A percentile compares a stretch with the other conserved stretches of the same genome.
phyloP scores from a whole-genome alignment of 2,888 invertebrate genomes.

The Hirtodrosophila duncani region DNA sequence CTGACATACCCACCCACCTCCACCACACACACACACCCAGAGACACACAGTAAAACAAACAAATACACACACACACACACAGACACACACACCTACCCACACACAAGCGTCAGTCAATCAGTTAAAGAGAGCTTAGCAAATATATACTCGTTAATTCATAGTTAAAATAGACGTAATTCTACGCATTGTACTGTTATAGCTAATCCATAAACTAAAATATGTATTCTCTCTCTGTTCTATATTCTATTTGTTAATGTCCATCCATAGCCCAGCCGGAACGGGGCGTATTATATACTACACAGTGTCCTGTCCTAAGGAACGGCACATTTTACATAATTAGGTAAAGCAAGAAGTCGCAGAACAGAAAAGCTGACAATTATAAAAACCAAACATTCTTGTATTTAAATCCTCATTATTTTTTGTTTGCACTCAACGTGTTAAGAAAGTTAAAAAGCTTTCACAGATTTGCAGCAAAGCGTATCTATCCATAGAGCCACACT shows the following conservation, averaged over 20 bases:
- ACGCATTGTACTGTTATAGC: slow-evolving; percentile 22
- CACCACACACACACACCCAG: slow-evolving; percentile 1
- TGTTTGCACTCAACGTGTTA: too few species aligned
- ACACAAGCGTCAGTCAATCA: slow-evolving; percentile 11
- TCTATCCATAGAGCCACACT: too few species aligned
- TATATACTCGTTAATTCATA: too few species aligned
- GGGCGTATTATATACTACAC: slow-evolving; percentile 78
- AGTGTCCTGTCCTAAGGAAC: slow-evolving; percentile 78
- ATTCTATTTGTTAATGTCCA: slow-evolving; percentile 45
- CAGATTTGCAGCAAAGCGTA: too few species aligned
- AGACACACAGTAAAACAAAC: slow-evolving; percentile 5
- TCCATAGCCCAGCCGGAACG: slow-evolving; percentile 77
- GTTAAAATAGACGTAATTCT: slow-evolving; percentile 20
- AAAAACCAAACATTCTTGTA: too few species aligned
- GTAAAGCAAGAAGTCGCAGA: slow-evolving; percentile 69
- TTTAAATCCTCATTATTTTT: too few species aligned
- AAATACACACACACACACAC: slow-evolving; percentile 10
- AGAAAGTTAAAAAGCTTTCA: too few species aligned
- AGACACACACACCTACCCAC: slow-evolving; percentile 5
- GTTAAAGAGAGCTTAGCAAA: slow-evolving; percentile 2
- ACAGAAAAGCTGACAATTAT: too few species aligned
- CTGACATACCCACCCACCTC: slow-evolving; percentile 7
- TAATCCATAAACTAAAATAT: slow-evolving; percentile 11
- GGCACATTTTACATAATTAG: slow-evolving; percentile 79
- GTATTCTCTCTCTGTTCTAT: slow-evolving; percentile 18